Evolutionary conservation across 2,113 vertebrate genomes (phyloP), one percentile per base, ranked within the genome.

Genomic region (Hassar affinis): DNA sequence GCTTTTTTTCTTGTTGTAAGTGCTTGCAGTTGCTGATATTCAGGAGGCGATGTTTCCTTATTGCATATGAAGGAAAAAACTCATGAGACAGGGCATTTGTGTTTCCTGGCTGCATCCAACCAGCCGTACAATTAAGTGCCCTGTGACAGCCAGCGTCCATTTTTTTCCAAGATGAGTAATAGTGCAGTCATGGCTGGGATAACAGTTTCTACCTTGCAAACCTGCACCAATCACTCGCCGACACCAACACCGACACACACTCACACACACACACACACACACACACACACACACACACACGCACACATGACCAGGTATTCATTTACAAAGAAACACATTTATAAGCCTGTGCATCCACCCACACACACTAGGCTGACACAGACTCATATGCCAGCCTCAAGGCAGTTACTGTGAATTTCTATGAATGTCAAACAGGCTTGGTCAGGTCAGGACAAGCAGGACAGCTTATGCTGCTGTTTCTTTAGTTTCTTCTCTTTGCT

Each of bases 41-140:
- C 18, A 75, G 42, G 17, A 20, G 71, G 47, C 62, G 20, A 75
- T 62, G 27, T 35, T 51, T 51, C 49, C 25, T 62, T 91, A 92
- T 95, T 92, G 94, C 95, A 95, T 85, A 93, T 91, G 94, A 94
- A 91, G 94, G 95, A 95, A 93, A 95, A 92, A 90, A 93, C 85
- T 87, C 92, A 94, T 94, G 94, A 90, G 93, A 93, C 94, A 89
- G 93, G 93, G 94, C 93, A 94, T 92, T 93, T 95, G 94, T 95
- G 94, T 95, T 96, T 95, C 94, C 93, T 90, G 88, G 93, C 91
- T 93, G 94, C 94, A 97, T 96, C 95, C 94, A 97, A 97, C 95
- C 94, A 95, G 95, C 95, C 91, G 93, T 94, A 98, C 96, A 98
- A 98, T 98, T 98, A 97, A 96, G 95, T 93, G 95, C 94, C 90